These are phyloP conservation scores for Mya arenaria DNA, from an alignment of 1,140 invertebrate genomes.

Conservation along the genomic window DNA sequence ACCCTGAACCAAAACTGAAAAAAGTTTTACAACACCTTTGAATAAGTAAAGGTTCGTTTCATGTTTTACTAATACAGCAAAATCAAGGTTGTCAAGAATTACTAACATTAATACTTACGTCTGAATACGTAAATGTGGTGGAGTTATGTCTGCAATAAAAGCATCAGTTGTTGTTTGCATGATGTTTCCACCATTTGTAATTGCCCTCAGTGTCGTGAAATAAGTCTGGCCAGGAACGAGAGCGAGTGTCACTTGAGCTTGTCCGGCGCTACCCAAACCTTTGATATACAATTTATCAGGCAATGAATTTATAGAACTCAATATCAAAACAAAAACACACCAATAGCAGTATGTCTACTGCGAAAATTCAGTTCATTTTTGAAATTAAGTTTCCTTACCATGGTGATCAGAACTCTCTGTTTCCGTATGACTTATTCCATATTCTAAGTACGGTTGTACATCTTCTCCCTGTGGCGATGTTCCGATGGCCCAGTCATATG, in stretches of 20 bases:
- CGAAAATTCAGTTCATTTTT: background rate
- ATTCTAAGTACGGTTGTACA: constrained; percentile 31
- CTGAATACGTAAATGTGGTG: constrained; percentile 22
- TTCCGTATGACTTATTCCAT: constrained; percentile 19
- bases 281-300: too few relatives aligned
- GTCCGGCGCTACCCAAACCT: constrained; percentile 30
- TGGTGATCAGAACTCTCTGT: background rate
- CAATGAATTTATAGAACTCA: too few relatives aligned
- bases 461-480: constrained; percentile 32
- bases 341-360: background rate
- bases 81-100: too few relatives aligned
- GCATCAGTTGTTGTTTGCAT: constrained; percentile 45
- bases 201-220: constrained; percentile 32
- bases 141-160: constrained; percentile 26
- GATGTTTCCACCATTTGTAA: constrained; percentile 40
- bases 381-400: constrained; percentile 16
- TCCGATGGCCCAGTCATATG: constrained; percentile 51
- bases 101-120: constrained; percentile 5
- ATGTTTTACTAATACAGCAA: too few relatives aligned
- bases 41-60: too few relatives aligned
- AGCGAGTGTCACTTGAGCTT: background rate
- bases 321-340: background rate
- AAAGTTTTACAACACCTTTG: too few relatives aligned
- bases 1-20: too few relatives aligned
- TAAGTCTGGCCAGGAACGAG: constrained; percentile 33